Base-by-base conservation (phyloP, 2,888 invertebrate genomes). In the Cataglyphis altisquamis region DNA sequence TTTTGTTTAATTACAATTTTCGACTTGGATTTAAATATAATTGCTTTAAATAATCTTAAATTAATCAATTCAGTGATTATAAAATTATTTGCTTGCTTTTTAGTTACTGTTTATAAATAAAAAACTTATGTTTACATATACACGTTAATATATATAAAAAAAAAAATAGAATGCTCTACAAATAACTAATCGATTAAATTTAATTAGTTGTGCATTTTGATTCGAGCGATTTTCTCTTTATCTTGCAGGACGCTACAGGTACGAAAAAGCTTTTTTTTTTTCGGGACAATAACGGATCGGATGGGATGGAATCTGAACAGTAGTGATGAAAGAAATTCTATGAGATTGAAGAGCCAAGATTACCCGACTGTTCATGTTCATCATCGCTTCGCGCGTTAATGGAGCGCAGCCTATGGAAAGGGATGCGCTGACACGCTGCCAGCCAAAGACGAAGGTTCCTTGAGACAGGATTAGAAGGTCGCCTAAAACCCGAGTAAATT, bases 321-420 rank as follows among this genome's bases (percentile, higher is more conserved):
- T 25, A 45, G 21, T 25, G 45, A 64, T 68, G 84, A 82, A 77
- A 84, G 52, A 82, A 70, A 67, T 12, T 66, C 10, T 36, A 66
- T 52, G 70, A 81, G 81, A 88, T 57, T 73, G 63, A 60, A 84
- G 32, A 63, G 52, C n/a, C 9, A 68, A 83, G 75, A 85, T 88
- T 86, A 88, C 80, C 55, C 39, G n/a, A 29, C 82, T 77, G 84
- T 88, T 88, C 82, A 90, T 85, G 78, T 83, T 66, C 55, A 63
- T 55, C 81, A 39, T 74, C 48, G 80, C 60, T 62, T 73, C 39
- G 25, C 39, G 25, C 82, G 48, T 86, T 90, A 88, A 87, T 88
- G 82, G 82, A 64, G 74, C 82, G 74, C 63, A 60, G 45, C 60
- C 62, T 60, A 68, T 60, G 75, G 67, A 57, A 66, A 66, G 68